Base-by-base conservation (phyloP, 2,888 invertebrate species). In the Baronia brevicornis region DNA sequence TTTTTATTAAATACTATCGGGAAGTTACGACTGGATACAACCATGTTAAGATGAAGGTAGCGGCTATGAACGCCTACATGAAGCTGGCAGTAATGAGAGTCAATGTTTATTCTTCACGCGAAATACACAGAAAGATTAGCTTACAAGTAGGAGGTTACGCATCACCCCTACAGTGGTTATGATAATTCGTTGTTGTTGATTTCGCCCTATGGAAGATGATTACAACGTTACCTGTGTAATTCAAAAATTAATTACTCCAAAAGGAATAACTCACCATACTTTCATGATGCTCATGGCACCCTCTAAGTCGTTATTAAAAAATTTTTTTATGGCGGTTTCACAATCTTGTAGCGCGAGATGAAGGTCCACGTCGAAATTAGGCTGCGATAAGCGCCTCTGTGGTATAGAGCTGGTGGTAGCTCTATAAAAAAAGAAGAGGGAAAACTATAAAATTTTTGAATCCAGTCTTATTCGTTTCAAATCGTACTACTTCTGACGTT, bases 291-390 rank as follows among this genome's bases (percentile, higher is more conserved):
- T 86, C 65, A 89, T 89, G 0, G 97, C 97, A 55, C 93, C 91
- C 5, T 88, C 85, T 48, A 97, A 93, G 60, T 93, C 91, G 68
- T 98, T 98, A 69, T 96, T 96, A 67, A 98, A 95, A 69, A 97
- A 98, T 51, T 90, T 90, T 58, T 91, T 87, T n/a, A 97, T 89
- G 0, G 96, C 95, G 29, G 86, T 69, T 57, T 91, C 90, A 6
- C 93, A 90, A 54, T 96, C 95, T 30, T 87, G 86, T 43, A 96
- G 87, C 1, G 94, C 89, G 14, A 87, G 85, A 19, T 88, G 84
- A 45, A 95, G 63, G 41, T 90, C 88, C 87, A 90, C 88, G 9
- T 78, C 70, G 18, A 39, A 50, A 9, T 69, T 68, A 4, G 51
- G 5, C n/a, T n/a, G 49, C 54, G 26, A 20, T 4, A 21, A 34